phyloP scores from a whole-genome alignment of 2,113 vertebrate genomes.

The Bostrychus sinensis region DNA sequence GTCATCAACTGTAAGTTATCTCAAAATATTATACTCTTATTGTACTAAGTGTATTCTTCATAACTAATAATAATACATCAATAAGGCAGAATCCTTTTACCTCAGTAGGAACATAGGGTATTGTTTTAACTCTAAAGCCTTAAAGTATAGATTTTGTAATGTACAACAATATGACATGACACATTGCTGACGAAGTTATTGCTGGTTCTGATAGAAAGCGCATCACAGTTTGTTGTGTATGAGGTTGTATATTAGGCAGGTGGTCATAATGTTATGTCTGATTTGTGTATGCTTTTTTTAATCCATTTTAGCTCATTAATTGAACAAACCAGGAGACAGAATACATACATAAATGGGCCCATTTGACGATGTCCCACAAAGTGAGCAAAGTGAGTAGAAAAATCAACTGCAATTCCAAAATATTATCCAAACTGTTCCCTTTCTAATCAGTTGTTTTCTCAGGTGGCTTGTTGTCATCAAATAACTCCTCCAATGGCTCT shows the following conservation, averaged over 20 bases:
- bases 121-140: too few species aligned
- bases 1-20: slow-evolving; percentile 47
- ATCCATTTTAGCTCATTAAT: not conserved
- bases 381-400: slow-evolving; percentile 20
- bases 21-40: not conserved
- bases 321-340: not conserved
- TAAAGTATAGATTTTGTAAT: too few species aligned
- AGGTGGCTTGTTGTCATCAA: slow-evolving; percentile 22
- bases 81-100: too few species aligned
- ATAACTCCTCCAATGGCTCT: not conserved
- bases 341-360: slow-evolving; percentile 11
- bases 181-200: too few species aligned
- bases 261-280: too few species aligned
- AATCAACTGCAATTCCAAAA: not conserved
- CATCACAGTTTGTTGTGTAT: too few species aligned
- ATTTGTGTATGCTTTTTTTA: not conserved
- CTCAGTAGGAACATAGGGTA: too few species aligned
- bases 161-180: too few species aligned
- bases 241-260: too few species aligned
- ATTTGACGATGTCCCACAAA: not conserved
- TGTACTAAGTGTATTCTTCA: too few species aligned
- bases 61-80: too few species aligned
- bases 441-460: slow-evolving; percentile 3
- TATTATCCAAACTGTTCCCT: not conserved
- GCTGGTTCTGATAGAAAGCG: too few species aligned